Evolutionary conservation across 2,888 invertebrate genomes (phyloP).

Genomic region (Troides aeacus): DNA sequence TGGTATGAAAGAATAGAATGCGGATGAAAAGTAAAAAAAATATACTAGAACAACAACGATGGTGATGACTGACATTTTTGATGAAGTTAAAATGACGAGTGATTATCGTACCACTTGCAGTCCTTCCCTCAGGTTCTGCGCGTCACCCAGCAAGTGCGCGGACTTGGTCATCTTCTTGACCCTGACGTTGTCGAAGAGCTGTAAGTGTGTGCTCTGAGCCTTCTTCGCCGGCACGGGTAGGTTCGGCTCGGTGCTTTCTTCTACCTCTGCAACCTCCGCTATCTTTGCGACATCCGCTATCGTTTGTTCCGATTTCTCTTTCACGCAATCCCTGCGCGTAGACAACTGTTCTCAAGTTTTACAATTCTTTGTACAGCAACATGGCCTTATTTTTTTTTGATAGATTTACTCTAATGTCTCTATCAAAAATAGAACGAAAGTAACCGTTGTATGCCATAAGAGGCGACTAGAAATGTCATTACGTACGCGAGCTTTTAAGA

Average conservation of each 20-base stretch:
- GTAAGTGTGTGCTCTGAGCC: slow-evolving; percentile 63
- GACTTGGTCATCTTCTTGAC: slow-evolving; percentile 66
- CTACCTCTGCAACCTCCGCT: slow-evolving; percentile 41
- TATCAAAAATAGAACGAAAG: no score
- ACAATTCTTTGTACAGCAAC: no score
- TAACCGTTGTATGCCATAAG: no score
- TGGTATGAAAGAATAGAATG: no score
- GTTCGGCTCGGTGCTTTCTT: slow-evolving; percentile 40
- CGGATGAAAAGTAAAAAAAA: no score
- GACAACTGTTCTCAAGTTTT: not conserved
- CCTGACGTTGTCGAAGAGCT: slow-evolving; percentile 46
- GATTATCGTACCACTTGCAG: slow-evolving; percentile 47
- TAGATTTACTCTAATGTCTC: no score
- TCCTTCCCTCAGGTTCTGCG: slow-evolving; percentile 39
- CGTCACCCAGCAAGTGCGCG: slow-evolving; percentile 61
- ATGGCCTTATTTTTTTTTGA: no score
- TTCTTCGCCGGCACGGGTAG: slow-evolving; percentile 52
- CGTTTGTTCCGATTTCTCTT: slow-evolving; percentile 36
- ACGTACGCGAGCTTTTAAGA: no score
- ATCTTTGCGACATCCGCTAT: slow-evolving; percentile 38
- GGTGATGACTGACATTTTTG: no score
- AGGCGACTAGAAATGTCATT: no score
- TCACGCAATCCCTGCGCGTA: slow-evolving; percentile 39
- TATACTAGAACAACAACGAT: no score
- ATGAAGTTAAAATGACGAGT: not conserved